These are phyloP conservation scores for Micromesistius poutassou DNA, from an alignment of 2,797 vertebrate species.

Conservation along the genomic window DNA sequence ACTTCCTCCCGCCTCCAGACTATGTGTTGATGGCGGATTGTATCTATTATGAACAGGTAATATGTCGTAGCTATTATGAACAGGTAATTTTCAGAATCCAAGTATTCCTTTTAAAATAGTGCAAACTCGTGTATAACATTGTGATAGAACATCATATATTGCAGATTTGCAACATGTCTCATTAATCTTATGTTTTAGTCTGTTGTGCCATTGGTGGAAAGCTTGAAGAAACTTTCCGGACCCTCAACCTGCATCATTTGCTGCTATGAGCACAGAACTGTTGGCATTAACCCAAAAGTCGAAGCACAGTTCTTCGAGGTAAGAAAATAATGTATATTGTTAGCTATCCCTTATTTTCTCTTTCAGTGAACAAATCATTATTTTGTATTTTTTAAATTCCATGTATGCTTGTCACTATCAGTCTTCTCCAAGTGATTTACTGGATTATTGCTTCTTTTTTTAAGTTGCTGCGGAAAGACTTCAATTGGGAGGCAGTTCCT, in stretches of 20 bases:
- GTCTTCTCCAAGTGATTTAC: constrained; percentile 3
- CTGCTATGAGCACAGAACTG: constrained; percentile 92
- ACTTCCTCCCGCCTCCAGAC: constrained; percentile 80
- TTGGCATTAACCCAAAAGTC: constrained; percentile 91
- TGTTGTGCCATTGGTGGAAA: constrained; percentile 86
- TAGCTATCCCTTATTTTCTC: not conserved
- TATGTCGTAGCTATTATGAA: constrained; percentile 83
- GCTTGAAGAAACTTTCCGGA: constrained; percentile 83
- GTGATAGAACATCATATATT: not conserved
- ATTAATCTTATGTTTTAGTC: constrained; percentile 71
- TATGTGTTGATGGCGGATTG: constrained; percentile 96
- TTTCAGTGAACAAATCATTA: not conserved
- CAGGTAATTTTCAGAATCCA: constrained; percentile 74
- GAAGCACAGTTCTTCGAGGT: constrained; percentile 92
- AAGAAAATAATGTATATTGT: constrained; percentile 28
- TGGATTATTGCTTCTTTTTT: constrained; percentile 19
- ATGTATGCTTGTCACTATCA: not conserved
- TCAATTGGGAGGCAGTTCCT: constrained; percentile 83
- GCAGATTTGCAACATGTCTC: not conserved
- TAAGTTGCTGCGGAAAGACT: constrained; percentile 85
- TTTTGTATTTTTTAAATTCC: not conserved
- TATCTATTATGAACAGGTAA: constrained; percentile 97
- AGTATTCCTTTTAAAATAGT: not conserved
- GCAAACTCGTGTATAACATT: not conserved
- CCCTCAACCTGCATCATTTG: constrained; percentile 87